Base-by-base conservation (phyloP, 2,888 invertebrate species). In the Balanococcus diminutus region DNA sequence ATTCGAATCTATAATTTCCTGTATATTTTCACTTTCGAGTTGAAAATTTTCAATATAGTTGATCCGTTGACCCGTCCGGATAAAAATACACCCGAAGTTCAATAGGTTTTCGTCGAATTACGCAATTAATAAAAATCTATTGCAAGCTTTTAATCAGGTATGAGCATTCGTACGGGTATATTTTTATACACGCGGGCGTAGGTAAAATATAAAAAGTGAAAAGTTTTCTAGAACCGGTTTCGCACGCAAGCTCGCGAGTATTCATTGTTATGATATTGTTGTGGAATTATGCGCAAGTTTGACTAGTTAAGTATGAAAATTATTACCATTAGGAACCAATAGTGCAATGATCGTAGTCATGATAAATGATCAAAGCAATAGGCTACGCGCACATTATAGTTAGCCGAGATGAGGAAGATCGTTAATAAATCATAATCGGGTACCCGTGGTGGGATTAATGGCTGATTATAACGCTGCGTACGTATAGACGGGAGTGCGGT, bases 361-460 rank as follows among this genome's bases (percentile, higher is more conserved):
- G 75, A 75, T 75, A 75, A 75, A 75, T 75, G 75, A 75, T 32
- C 32, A 19, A 36, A 51, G 51, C 19, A 19, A 51, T 51, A 1
- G 46, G 46, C 36, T 51, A 19, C 19, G 51, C 19, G 4, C 51
- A 75, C n/a, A 28, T 9, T 4, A 67, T 28, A n/a, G n/a, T n/a
- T n/a, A n/a, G n/a, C n/a, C n/a, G n/a, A n/a, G 32, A 32, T 25
- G 25, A 75, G 75, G 22, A 75, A 75, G 75, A 75, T 75, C 75
- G 75, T 75, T 75, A 75, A 75, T 28, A 25, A 75, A 75, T 75
- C 75, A 75, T 75, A 36, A 75, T 75, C 75, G 75, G 36, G 75
- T 75, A 28, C n/a, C n/a, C n/a, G n/a, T n/a, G 36, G 32, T 32
- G 75, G n/a, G 75, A 67, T 75, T 75, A 75, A 75, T 75, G 14